Evolutionary conservation across 2,797 vertebrate genomes (phyloP).

Genomic region (Eremophila alpestris): DNA sequence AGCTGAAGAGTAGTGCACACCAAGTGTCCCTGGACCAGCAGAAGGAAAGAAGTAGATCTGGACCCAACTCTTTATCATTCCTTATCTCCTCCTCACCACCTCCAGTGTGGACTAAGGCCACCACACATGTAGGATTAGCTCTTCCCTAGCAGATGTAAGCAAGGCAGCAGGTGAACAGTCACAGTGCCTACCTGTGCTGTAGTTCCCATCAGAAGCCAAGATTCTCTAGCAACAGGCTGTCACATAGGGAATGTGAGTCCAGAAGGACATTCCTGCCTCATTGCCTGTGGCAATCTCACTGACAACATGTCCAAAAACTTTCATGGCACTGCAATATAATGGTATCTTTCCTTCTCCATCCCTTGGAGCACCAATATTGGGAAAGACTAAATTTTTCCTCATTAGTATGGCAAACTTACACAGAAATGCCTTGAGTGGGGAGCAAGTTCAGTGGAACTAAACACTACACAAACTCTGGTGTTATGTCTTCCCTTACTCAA

Average conservation of each 20-base stretch:
- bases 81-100: neutral
- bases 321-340: neutral
- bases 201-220: neutral
- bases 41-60: neutral
- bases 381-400: neutral
- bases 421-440: neutral
- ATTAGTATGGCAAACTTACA: neutral
- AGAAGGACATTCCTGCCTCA: neutral
- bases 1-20: neutral
- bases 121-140: neutral
- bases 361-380: neutral
- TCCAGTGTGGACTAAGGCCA: neutral
- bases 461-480: neutral
- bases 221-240: neutral
- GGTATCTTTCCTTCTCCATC: neutral
- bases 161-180: neutral
- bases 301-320: neutral
- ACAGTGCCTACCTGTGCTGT: neutral
- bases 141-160: neutral
- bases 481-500: neutral
- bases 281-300: neutral
- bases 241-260: accelerated
- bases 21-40: neutral
- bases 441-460: neutral
- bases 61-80: neutral